Evolutionary conservation across 2,113 vertebrate genomes (phyloP).

Genomic region (Callionymus lyra): DNA sequence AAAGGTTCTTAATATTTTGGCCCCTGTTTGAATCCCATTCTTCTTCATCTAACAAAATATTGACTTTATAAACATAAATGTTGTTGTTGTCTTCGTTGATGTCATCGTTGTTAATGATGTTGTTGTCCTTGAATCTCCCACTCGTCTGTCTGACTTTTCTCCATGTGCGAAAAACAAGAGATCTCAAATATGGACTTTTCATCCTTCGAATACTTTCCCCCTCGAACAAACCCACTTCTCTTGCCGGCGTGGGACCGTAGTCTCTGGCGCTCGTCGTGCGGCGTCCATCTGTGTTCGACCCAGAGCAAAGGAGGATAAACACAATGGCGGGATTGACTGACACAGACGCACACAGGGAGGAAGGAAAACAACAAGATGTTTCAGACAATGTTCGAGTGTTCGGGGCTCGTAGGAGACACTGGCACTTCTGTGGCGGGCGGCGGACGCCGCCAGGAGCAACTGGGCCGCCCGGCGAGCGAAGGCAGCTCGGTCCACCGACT

Average conservation of each 20-base stretch:
- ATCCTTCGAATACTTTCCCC: too few species aligned
- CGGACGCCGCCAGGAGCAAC: constrained; percentile 6
- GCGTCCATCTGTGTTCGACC: constrained; percentile 35
- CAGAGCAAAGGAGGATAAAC: constrained; percentile 25
- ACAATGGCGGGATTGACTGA: constrained; percentile 53
- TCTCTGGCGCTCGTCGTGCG: neutral
- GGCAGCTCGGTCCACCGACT: constrained; percentile 34
- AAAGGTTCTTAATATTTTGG: too few species aligned
- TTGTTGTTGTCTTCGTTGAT: too few species aligned
- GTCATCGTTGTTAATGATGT: too few species aligned
- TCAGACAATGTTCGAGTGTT: constrained; percentile 40
- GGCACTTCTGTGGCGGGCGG: constrained; percentile 33
- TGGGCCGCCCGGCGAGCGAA: too few species aligned
- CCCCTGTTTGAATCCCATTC: too few species aligned
- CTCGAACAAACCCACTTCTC: constrained; percentile 26
- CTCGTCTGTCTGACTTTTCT: neutral
- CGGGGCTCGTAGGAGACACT: constrained; percentile 36
- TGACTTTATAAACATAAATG: too few species aligned
- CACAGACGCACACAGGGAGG: constrained; percentile 16
- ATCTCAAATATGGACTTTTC: neutral
- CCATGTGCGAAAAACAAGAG: constrained; percentile 1
- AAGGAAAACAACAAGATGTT: constrained; percentile 44
- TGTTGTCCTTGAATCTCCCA: too few species aligned
- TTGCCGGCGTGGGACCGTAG: constrained; percentile 9
- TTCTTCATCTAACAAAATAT: too few species aligned